phyloP scores from a whole-genome alignment of 1,140 invertebrate species.

The Pentalonia nigronervosa region DNA sequence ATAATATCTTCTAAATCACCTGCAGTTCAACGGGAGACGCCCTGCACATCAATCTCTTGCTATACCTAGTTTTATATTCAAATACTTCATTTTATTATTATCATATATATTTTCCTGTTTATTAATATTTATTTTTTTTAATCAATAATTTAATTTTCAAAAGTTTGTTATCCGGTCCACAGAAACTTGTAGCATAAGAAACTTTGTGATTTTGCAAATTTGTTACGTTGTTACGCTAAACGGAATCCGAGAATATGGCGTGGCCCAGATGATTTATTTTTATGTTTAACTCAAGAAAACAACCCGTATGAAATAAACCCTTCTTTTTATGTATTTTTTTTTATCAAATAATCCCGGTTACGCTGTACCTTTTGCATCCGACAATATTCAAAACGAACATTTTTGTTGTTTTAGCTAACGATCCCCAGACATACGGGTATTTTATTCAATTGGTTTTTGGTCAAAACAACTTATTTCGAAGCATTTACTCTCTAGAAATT shows the following conservation, averaged over 20 bases:
- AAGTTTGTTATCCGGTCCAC: background rate
- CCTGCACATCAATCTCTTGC: background rate
- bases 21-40: background rate
- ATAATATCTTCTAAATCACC: slow-evolving; percentile 40
- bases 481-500: background rate
- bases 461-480: slow-evolving; percentile 18
- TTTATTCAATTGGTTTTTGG: slow-evolving; percentile 20
- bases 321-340: slow-evolving; percentile 3
- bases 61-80: background rate
- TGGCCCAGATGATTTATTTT: slow-evolving; percentile 42
- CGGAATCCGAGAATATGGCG: background rate
- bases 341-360: background rate
- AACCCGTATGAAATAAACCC: slow-evolving; percentile 49
- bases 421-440: background rate
- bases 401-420: slow-evolving; percentile 51
- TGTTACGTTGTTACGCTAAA: background rate
- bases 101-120: background rate
- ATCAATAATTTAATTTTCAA: background rate
- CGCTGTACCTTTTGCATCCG: slow-evolving; percentile 27
- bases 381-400: slow-evolving; percentile 35
- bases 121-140: background rate
- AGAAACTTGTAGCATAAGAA: background rate
- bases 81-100: background rate
- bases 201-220: slow-evolving; percentile 34
- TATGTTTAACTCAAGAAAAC: slow-evolving; percentile 53